Conservation (phyloP, 2,888 invertebrate species). For the Apantesis nais region DNA sequence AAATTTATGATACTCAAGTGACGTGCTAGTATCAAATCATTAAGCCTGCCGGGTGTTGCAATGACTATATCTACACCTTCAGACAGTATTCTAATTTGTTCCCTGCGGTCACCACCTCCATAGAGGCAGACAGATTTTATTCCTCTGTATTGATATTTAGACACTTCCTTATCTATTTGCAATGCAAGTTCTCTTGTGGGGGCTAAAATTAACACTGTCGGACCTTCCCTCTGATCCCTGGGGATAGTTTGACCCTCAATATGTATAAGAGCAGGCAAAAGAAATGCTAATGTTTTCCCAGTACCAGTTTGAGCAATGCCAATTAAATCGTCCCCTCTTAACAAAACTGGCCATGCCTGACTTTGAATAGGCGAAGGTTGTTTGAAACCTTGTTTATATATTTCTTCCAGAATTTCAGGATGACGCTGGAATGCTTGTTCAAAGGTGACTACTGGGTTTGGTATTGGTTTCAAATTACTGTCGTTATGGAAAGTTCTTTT, state of each 20-base stretch:
- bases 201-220: conserved; percentile 94
- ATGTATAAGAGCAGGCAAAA: conserved; percentile 96
- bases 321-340: conserved; percentile 96
- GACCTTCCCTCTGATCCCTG: conserved; percentile 90
- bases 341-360: conserved; percentile 97
- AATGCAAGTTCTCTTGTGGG: conserved; percentile 97
- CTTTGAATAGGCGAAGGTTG: conserved; percentile 96
- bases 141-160: conserved; percentile 94
- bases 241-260: conserved; percentile 94
- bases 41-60: conserved; percentile 96
- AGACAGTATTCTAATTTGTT: conserved; percentile 90
- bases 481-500: conserved; percentile 87
- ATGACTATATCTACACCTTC: conserved; percentile 97
- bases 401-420: conserved; percentile 93
- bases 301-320: conserved; percentile 98
- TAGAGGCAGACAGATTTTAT: conserved; percentile 96
- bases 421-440: conserved; percentile 93
- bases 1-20: conserved; percentile 91
- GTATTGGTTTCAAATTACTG: conserved; percentile 81
- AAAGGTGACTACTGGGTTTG: conserved; percentile 92
- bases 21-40: conserved; percentile 92
- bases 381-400: conserved; percentile 91
- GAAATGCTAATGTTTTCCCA: conserved; percentile 97
- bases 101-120: conserved; percentile 93
- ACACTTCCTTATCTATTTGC: conserved; percentile 96